Evolutionary conservation across 1,140 invertebrate species (phyloP).

Genomic region (Portunus trituberculatus): DNA sequence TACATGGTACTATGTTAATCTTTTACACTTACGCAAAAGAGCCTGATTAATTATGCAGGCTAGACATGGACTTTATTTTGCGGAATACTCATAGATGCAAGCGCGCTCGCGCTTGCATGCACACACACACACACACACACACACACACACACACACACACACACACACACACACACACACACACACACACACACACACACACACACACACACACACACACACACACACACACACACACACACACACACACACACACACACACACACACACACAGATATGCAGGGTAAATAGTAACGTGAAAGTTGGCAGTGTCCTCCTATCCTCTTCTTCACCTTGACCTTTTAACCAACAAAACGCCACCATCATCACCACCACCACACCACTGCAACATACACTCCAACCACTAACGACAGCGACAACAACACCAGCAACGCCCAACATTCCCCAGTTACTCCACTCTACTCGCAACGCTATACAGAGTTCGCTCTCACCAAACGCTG

Average conservation of each 20-base stretch:
- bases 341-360: not conserved
- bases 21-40: too few relatives aligned
- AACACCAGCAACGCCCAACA: not conserved
- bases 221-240: slow-evolving; percentile 20
- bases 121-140: slow-evolving; percentile 20
- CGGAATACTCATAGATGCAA: not conserved
- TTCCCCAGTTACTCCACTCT: not conserved
- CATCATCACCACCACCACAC: not conserved
- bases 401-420: not conserved
- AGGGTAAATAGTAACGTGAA: not conserved
- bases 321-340: not conserved
- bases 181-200: slow-evolving; percentile 20
- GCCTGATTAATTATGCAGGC: too few relatives aligned
- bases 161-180: not conserved
- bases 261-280: not conserved
- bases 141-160: slow-evolving; percentile 20
- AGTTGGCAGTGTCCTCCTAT: not conserved
- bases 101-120: not conserved
- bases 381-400: not conserved
- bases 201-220: not conserved
- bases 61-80: too few relatives aligned
- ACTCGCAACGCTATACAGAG: not conserved
- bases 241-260: slow-evolving; percentile 20
- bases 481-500: not conserved
- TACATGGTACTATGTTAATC: too few relatives aligned